Evolutionary conservation across 2,113 vertebrate genomes (phyloP), one percentile per base, ranked within the genome.

Genomic region (Pomatostomus ruficeps): DNA sequence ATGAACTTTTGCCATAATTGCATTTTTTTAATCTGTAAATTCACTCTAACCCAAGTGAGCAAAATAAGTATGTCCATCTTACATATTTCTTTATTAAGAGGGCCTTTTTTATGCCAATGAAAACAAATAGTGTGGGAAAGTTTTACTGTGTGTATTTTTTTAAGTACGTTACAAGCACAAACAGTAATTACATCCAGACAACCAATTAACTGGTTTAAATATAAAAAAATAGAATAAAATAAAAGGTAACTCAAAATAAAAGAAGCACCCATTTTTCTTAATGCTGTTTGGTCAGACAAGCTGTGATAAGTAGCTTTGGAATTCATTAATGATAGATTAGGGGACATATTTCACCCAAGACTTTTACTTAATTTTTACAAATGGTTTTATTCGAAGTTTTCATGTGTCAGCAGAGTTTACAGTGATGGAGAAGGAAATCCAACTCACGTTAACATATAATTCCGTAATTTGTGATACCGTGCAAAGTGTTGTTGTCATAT

Each of bases 91-190:
- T 95, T 58, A 85, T 85, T 74, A 88, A 92, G 58, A 62, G 73
- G 81, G 73, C 48, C 31, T 77, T 88, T 54, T 65, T 85, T 61
- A 57, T 84, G 94, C 95, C 96, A 97, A 90, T 25, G 31, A 94
- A 97, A 97, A 95, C 91, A 96, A 96, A 83, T 22, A 94, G 78
- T 42, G 87, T 96, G 94, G 94, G 95, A 93, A 93, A 92, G 76
- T 85, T 95, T 76, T 77, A 29, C 42, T 42, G 45, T 91, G 92
- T 80, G 42, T 93, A 63, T 92, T 92, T 97, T 94, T 89, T 94
- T 83, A 94, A 92, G 90, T 77, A 61, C 3, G 2, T 67, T 94
- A 89, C 38, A 91, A 93, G 67, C 67, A 94, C 52, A 94, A 93
- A 84, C 68, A 96, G 75, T 88, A 91, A 95, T 96, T 94, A 77